Percentiles rank a stretch among this genome's conserved stretches.
Conservation (phyloP, 2,888 invertebrate species). For the Petrolisthes manimaculis region DNA sequence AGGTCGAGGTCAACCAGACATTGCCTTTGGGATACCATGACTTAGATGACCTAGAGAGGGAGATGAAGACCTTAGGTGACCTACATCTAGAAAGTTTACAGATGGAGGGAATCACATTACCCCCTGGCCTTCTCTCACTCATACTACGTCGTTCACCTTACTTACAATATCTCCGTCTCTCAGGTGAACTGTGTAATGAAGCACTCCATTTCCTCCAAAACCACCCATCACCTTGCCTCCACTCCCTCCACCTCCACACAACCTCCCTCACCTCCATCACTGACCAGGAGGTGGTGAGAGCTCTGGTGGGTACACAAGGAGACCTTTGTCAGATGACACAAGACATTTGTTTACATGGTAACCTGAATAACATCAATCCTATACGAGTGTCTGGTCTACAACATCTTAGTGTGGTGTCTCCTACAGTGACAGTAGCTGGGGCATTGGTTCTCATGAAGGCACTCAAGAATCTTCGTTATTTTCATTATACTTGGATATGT, state of each 20-base stretch:
- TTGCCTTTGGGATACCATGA: neutral
- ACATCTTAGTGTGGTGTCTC: constrained; percentile 11
- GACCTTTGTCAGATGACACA: constrained; percentile 9
- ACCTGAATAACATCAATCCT: neutral
- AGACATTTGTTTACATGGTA: neutral
- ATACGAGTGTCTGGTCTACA: neutral
- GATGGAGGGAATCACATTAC: constrained; percentile 19
- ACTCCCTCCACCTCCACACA: constrained; percentile 21
- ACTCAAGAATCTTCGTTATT: constrained; percentile 12
- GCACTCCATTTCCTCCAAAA: neutral
- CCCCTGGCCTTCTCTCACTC: constrained; percentile 20
- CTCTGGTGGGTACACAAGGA: constrained; percentile 6
- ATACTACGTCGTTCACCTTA: constrained; percentile 1
- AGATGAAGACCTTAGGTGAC: neutral
- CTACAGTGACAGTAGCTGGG: constrained; percentile 5
- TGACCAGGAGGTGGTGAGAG: constrained; percentile 25
- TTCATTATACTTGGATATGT: constrained; percentile 36
- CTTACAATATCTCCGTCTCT: constrained; percentile 2
- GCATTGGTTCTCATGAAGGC: constrained; percentile 20
- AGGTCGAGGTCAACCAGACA: neutral
- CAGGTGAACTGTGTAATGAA: constrained; percentile 19
- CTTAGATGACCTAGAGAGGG: neutral
- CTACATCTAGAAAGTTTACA: constrained; percentile 10
- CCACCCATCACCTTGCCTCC: neutral
- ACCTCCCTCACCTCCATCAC: neutral